phyloP scores from a whole-genome alignment of 2,113 vertebrate genomes.

The Dasyornis broadbenti region DNA sequence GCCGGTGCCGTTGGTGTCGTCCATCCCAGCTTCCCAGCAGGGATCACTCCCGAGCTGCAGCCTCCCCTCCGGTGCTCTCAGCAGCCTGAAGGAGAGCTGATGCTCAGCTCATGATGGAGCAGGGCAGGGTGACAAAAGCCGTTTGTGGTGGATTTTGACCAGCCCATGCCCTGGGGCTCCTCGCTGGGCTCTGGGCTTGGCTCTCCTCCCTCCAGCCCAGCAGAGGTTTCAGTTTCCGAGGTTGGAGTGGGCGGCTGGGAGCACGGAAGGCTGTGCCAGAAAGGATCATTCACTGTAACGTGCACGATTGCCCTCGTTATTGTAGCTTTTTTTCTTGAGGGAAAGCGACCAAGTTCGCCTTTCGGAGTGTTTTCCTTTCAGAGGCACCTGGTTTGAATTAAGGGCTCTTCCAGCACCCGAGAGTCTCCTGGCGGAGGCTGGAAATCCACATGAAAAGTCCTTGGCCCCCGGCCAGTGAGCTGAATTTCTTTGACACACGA shows the following conservation, averaged over 20 bases:
- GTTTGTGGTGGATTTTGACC: background rate
- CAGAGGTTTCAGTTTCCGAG: background rate
- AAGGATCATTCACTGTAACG: background rate
- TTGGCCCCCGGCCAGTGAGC: conserved; percentile 27
- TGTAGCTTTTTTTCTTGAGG: background rate
- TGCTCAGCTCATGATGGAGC: background rate
- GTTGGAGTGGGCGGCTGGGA: background rate
- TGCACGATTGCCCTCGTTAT: background rate
- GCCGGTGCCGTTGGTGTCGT: accelerated
- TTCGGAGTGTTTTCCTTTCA: conserved; percentile 58
- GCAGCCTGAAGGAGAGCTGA: background rate
- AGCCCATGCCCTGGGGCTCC: background rate
- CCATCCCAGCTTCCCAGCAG: background rate
- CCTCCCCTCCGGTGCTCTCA: accelerated
- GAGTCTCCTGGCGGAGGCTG: conserved; percentile 66
- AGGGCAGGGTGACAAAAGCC: background rate
- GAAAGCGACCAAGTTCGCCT: background rate
- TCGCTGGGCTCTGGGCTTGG: accelerated
- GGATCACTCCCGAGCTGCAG: background rate
- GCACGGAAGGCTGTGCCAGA: background rate
- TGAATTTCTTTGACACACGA: conserved; percentile 49
- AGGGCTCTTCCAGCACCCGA: conserved; percentile 60
- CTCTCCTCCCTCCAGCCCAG: background rate
- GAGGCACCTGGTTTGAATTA: conserved; percentile 74
- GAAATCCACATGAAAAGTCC: conserved; percentile 65